Percentiles rank a stretch among this genome's conserved stretches.
Conservation (phyloP, 2,888 invertebrate species). For the Tenthredo amoena region DNA sequence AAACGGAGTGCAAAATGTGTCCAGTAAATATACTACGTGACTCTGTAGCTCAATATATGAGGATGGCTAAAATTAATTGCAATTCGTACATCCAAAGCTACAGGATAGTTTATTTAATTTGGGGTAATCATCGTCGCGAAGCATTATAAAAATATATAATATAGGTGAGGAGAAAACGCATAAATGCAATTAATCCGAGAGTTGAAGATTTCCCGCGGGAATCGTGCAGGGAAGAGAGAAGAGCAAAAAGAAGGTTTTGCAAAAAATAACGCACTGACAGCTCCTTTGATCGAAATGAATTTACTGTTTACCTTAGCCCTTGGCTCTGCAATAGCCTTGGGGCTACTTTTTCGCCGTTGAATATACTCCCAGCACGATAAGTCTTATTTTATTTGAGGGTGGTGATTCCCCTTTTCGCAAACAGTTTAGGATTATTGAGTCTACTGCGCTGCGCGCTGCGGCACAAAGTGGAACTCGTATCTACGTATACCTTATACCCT, state of each 20-base stretch:
- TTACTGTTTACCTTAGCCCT: slow-evolving; percentile 67
- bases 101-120: slow-evolving; percentile 1
- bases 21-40: too few relatives aligned
- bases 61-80: not conserved
- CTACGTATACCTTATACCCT: not conserved
- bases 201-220: slow-evolving; percentile 43
- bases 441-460: slow-evolving; percentile 44
- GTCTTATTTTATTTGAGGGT: slow-evolving; percentile 57
- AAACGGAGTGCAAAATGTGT: too few relatives aligned
- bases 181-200: slow-evolving; percentile 69
- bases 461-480: slow-evolving; percentile 8
- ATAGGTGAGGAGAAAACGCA: slow-evolving; percentile 66
- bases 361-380: slow-evolving; percentile 60
- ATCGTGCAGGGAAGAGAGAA: not conserved
- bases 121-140: slow-evolving; percentile 54
- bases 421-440: slow-evolving; percentile 62
- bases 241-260: slow-evolving; percentile 53
- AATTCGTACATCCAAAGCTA: not conserved
- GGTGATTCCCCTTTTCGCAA: slow-evolving; percentile 53
- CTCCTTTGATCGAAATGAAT: slow-evolving; percentile 68
- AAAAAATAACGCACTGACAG: slow-evolving; percentile 59
- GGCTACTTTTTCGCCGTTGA: slow-evolving; percentile 60
- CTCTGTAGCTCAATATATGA: too few relatives aligned
- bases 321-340: slow-evolving; percentile 60
- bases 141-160: slow-evolving; percentile 65